Conservation (phyloP, 1,140 invertebrate genomes). For the Arion vulgaris region DNA sequence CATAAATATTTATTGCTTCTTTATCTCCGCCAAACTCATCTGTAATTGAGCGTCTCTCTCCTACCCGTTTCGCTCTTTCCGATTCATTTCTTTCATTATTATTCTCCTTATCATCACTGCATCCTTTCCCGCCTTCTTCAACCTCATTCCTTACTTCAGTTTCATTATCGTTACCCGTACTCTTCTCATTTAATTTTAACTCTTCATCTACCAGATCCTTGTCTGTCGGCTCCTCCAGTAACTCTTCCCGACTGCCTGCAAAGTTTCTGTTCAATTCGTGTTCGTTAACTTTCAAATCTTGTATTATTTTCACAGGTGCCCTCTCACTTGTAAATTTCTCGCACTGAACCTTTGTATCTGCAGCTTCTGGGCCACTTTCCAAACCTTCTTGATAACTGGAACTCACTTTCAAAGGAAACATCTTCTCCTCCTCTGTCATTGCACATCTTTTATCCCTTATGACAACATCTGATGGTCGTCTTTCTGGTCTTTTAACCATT, state of each 20-base stretch:
- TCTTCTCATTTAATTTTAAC: background rate
- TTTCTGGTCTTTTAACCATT: conserved; percentile 36
- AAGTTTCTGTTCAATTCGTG: conserved; percentile 34
- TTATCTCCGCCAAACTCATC: conserved; percentile 17
- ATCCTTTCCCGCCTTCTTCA: background rate
- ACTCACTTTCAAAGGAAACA: conserved; percentile 31
- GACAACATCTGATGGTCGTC: conserved; percentile 29
- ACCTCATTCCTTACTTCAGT: background rate
- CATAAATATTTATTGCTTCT: conserved; percentile 27
- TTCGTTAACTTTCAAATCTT: conserved; percentile 28
- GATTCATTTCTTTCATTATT: background rate
- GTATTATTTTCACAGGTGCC: background rate
- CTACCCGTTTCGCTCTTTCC: background rate
- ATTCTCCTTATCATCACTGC: background rate
- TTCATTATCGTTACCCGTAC: background rate
- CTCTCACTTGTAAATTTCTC: background rate
- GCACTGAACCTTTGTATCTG: background rate
- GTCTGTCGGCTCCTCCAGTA: background rate
- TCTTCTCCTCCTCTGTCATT: conserved; percentile 39
- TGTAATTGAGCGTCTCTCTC: conserved; percentile 19
- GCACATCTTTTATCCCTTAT: conserved; percentile 33
- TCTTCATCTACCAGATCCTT: background rate
- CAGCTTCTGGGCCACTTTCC: background rate
- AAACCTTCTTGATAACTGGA: conserved; percentile 9
- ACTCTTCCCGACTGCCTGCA: conserved; percentile 36